phyloP scores from a whole-genome alignment of 1,140 invertebrate species.

The Zeugodacus cucurbitae region DNA sequence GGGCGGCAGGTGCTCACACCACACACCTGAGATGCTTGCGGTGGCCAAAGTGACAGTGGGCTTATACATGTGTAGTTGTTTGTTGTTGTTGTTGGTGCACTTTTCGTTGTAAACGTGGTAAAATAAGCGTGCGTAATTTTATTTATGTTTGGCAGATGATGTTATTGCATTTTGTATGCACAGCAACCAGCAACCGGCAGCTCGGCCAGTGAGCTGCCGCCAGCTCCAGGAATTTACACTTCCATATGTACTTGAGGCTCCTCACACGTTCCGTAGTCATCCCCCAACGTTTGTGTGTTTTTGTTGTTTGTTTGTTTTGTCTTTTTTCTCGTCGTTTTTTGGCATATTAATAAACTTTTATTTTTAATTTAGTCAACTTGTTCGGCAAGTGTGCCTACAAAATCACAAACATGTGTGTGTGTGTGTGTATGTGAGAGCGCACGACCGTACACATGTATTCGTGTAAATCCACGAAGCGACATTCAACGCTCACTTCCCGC shows the following conservation, averaged over 20 bases:
- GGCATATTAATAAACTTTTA: conserved; percentile 60
- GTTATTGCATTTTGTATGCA: conserved; percentile 45
- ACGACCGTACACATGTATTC: too few relatives aligned
- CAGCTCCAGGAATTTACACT: neutral
- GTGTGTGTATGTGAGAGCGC: neutral
- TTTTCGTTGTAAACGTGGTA: conserved; percentile 47
- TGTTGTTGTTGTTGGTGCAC: conserved; percentile 33
- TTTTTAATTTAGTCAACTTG: conserved; percentile 60
- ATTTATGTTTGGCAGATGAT: conserved; percentile 57
- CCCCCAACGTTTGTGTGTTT: neutral
- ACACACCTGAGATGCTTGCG: conserved; percentile 23
- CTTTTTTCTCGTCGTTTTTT: conserved; percentile 46
- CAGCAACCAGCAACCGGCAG: neutral
- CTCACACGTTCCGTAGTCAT: neutral
- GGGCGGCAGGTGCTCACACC: neutral
- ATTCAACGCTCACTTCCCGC: neutral
- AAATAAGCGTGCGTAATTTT: conserved; percentile 67
- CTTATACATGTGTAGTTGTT: neutral
- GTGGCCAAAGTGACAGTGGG: neutral
- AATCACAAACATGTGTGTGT: neutral
- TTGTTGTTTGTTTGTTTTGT: neutral
- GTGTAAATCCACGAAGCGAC: neutral
- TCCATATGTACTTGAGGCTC: neutral
- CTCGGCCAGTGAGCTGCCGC: neutral
- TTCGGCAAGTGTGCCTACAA: conserved; percentile 40